A percentile compares a stretch with the other conserved stretches of the same genome.
These are phyloP conservation scores for Macropus fuliginosus DNA, from an alignment of 2,797 vertebrate species.

Conservation along the genomic window DNA sequence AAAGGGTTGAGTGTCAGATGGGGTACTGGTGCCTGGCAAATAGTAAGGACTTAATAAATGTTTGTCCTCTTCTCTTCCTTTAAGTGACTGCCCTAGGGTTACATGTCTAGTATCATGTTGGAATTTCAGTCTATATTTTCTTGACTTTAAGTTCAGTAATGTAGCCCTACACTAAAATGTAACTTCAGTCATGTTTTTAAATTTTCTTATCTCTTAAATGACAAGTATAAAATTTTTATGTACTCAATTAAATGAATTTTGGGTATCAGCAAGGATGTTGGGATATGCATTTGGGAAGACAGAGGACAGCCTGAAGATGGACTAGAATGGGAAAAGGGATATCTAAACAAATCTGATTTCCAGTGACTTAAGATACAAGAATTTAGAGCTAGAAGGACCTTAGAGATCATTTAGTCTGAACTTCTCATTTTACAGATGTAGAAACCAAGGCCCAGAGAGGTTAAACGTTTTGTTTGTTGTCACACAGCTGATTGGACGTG, in stretches of 20 bases:
- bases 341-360: background rate
- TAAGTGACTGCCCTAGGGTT: background rate
- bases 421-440: background rate
- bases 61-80: background rate
- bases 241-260: background rate
- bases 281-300: background rate
- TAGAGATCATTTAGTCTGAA: background rate
- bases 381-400: background rate
- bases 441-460: background rate
- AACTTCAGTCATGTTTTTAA: background rate
- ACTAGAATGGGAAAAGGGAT: background rate
- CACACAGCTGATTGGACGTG: background rate
- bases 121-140: background rate
- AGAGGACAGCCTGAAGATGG: background rate
- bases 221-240: background rate
- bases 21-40: background rate
- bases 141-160: background rate
- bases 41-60: background rate
- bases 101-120: background rate
- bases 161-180: no score
- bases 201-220: background rate
- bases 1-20: no score
- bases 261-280: background rate
- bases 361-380: no score
- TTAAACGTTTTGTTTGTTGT: background rate